Evolutionary conservation across 2,797 vertebrate species (phyloP).

Genomic region (Amblyraja radiata): DNA sequence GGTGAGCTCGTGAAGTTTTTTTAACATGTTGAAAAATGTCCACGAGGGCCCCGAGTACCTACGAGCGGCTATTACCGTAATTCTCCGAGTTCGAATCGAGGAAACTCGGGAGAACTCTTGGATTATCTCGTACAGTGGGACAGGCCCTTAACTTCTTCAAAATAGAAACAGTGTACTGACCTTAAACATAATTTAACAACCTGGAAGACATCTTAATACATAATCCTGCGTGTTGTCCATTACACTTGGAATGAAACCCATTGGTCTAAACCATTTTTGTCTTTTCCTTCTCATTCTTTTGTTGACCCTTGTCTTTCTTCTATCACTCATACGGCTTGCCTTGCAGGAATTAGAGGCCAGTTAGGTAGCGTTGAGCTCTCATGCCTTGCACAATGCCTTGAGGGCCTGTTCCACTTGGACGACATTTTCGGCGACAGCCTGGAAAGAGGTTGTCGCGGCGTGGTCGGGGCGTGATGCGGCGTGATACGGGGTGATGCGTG

Average conservation of each 20-base stretch:
- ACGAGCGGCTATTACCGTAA: too few relatives aligned
- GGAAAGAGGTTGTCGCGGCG: too few relatives aligned
- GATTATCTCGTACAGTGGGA: too few relatives aligned
- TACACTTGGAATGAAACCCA: background rate
- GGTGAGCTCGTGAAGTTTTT: too few relatives aligned
- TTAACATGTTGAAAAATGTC: too few relatives aligned
- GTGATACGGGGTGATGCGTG: too few relatives aligned
- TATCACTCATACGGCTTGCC: background rate
- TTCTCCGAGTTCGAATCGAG: too few relatives aligned
- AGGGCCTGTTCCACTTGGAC: too few relatives aligned
- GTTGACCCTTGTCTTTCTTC: background rate
- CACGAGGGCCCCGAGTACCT: too few relatives aligned
- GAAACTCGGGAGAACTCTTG: too few relatives aligned
- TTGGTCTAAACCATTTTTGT: background rate
- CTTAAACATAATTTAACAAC: slow-evolving; percentile 16
- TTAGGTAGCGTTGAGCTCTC: background rate
- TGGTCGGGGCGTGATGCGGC: too few relatives aligned
- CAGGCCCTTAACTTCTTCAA: background rate
- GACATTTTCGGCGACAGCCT: too few relatives aligned
- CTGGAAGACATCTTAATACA: background rate
- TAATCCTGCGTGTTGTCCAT: background rate
- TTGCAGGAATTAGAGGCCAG: background rate
- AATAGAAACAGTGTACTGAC: slow-evolving; percentile 25
- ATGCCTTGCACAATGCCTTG: background rate
- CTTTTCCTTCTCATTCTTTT: background rate